phyloP scores from a whole-genome alignment of 2,888 invertebrate species.

The Biston betularia region DNA sequence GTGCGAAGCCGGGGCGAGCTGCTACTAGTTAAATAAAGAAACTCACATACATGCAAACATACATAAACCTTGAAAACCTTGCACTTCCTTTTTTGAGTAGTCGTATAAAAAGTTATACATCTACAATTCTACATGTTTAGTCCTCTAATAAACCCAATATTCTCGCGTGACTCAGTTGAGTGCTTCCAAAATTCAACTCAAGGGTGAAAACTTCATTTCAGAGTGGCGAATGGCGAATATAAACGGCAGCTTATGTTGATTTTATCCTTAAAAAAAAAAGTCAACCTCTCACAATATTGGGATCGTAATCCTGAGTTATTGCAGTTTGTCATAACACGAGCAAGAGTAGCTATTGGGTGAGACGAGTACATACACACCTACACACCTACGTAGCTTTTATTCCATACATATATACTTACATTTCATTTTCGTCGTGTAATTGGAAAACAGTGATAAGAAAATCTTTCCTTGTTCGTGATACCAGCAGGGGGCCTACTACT shows the following conservation, averaged over 20 bases:
- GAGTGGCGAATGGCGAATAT: conserved; percentile 60
- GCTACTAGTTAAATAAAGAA: too few relatives aligned
- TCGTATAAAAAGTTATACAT: too few relatives aligned
- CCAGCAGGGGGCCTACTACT: conserved; percentile 1
- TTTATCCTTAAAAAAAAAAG: conserved; percentile 67
- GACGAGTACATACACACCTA: background rate
- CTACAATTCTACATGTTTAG: too few relatives aligned
- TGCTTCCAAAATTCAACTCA: conserved; percentile 20
- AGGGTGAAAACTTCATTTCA: conserved; percentile 55
- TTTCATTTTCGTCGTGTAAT: conserved; percentile 25
- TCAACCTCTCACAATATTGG: conserved; percentile 74
- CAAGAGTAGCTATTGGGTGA: conserved; percentile 4
- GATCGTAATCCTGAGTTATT: conserved; percentile 80
- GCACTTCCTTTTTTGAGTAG: too few relatives aligned
- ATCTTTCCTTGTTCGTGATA: conserved; percentile 42
- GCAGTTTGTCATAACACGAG: conserved; percentile 61
- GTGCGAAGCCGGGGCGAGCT: too few relatives aligned
- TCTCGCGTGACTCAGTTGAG: background rate
- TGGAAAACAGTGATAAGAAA: conserved; percentile 31
- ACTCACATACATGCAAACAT: too few relatives aligned
- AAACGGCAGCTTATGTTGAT: conserved; percentile 75
- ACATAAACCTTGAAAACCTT: background rate
- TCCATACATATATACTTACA: background rate
- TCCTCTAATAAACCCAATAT: too few relatives aligned
- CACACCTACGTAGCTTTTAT: conserved; percentile 8